Evolutionary conservation across 2,113 vertebrate genomes (phyloP).

Genomic region (Pollachius pollachius): DNA sequence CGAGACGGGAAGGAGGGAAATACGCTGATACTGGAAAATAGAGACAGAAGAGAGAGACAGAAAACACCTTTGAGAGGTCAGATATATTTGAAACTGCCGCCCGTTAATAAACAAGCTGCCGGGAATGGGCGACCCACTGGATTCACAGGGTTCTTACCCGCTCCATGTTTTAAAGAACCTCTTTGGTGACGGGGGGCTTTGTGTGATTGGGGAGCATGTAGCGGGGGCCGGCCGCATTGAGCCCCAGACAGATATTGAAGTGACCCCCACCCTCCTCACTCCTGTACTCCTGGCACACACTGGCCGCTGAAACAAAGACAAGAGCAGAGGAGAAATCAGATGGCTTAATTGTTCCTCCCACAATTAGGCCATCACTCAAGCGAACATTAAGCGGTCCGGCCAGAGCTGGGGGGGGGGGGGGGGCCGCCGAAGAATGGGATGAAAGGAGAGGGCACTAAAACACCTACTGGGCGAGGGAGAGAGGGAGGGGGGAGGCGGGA

Average conservation of each 20-base stretch:
- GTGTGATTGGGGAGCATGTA: slow-evolving; percentile 25
- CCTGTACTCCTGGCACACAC: slow-evolving; percentile 47
- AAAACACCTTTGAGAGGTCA: not conserved
- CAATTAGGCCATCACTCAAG: slow-evolving; percentile 78
- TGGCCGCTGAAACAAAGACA: slow-evolving; percentile 62
- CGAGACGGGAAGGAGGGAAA: not conserved
- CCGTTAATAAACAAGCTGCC: too few species aligned
- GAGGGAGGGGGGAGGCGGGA: slow-evolving; percentile 43
- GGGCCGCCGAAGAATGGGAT: slow-evolving; percentile 62
- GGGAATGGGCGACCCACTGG: not conserved
- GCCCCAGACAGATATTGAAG: slow-evolving; percentile 57
- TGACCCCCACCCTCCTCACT: slow-evolving; percentile 61
- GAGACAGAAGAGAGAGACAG: too few species aligned
- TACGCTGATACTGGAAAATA: not conserved
- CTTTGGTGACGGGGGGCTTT: slow-evolving; percentile 5
- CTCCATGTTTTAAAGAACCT: slow-evolving; percentile 1
- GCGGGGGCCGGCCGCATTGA: slow-evolving; percentile 20
- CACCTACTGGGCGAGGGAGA: slow-evolving; percentile 67
- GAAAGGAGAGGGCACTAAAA: slow-evolving; percentile 72
- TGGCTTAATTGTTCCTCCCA: slow-evolving; percentile 73
- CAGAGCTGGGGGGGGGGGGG: slow-evolving; percentile 66
- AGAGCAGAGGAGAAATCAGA: slow-evolving; percentile 68
- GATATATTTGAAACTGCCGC: not conserved
- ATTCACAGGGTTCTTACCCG: not conserved
- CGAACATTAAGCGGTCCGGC: slow-evolving; percentile 64